Evolutionary conservation across 2,797 vertebrate genomes (phyloP).

Genomic region (Chelon labrosus): DNA sequence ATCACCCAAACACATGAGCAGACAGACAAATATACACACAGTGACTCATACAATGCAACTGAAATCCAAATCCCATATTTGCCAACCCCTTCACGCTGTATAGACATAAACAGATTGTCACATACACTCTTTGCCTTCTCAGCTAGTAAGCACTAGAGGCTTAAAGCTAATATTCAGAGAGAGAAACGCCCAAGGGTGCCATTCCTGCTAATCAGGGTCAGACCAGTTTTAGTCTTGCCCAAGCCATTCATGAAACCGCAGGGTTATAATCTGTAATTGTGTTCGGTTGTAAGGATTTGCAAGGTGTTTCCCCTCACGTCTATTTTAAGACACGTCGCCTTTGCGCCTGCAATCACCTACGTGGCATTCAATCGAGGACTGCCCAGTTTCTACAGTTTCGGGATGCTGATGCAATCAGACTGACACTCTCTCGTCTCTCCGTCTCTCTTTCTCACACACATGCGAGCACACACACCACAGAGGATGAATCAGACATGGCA

Average conservation of each 20-base stretch:
- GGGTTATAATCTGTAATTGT: conserved; percentile 46
- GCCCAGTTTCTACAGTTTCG: conserved; percentile 44
- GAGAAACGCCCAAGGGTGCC: conserved; percentile 67
- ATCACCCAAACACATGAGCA: conserved; percentile 29
- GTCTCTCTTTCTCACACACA: conserved; percentile 27
- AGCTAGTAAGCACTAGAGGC: conserved; percentile 22
- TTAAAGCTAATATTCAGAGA: conserved; percentile 54
- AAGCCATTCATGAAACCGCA: conserved; percentile 37
- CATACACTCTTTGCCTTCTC: neutral
- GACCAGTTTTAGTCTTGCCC: conserved; percentile 54
- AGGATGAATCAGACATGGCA: conserved; percentile 61
- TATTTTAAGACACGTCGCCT: conserved; percentile 29
- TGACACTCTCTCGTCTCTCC: conserved; percentile 43
- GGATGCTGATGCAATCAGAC: conserved; percentile 65
- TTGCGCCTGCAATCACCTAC: neutral
- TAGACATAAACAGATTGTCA: conserved; percentile 44
- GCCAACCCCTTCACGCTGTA: conserved; percentile 9
- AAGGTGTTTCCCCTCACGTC: conserved; percentile 50
- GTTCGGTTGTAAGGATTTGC: neutral
- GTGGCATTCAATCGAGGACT: conserved; percentile 20
- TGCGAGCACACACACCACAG: conserved; percentile 12
- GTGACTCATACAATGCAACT: conserved; percentile 35
- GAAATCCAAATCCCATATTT: conserved; percentile 13
- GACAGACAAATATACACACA: conserved; percentile 19
- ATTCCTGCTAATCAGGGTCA: conserved; percentile 67